These are phyloP conservation scores for Coptodon bakossiorum DNA, from an alignment of 2,113 vertebrate species.

Conservation along the genomic window DNA sequence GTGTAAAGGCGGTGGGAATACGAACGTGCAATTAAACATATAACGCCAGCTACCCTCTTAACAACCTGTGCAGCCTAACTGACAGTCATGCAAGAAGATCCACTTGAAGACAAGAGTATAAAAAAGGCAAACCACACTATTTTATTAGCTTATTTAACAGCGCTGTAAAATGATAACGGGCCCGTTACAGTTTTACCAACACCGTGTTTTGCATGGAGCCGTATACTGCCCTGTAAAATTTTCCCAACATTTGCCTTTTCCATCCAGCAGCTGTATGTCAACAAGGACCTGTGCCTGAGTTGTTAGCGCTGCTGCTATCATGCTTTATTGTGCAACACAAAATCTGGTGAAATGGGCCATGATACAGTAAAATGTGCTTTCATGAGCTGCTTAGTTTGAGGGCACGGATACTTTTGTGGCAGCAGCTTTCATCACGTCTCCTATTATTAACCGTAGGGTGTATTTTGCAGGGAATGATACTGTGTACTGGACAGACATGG, in stretches of 20 bases:
- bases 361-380: slow-evolving; percentile 42
- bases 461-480: slow-evolving; percentile 87
- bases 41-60: slow-evolving; percentile 19
- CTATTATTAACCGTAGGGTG: slow-evolving; percentile 14
- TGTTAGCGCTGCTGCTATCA: slow-evolving; percentile 3
- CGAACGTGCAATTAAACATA: slow-evolving; percentile 46
- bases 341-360: slow-evolving; percentile 49
- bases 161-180: slow-evolving; percentile 2
- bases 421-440: slow-evolving; percentile 15
- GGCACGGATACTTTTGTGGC: not conserved
- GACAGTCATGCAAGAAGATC: not conserved
- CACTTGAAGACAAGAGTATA: not conserved
- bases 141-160: slow-evolving; percentile 24
- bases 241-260: not conserved
- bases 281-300: slow-evolving; percentile 3
- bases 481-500: slow-evolving; percentile 99
- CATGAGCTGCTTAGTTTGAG: slow-evolving; percentile 37
- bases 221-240: slow-evolving; percentile 28
- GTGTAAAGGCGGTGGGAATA: slow-evolving; percentile 46
- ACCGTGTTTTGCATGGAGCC: slow-evolving; percentile 21
- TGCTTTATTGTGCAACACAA: slow-evolving; percentile 20
- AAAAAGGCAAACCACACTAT: not conserved
- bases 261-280: slow-evolving; percentile 2
- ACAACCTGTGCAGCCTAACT: slow-evolving; percentile 1
- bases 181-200: slow-evolving; percentile 30